Base-by-base conservation (phyloP, 2,113 vertebrate species). In the Pleuronectes platessa region DNA sequence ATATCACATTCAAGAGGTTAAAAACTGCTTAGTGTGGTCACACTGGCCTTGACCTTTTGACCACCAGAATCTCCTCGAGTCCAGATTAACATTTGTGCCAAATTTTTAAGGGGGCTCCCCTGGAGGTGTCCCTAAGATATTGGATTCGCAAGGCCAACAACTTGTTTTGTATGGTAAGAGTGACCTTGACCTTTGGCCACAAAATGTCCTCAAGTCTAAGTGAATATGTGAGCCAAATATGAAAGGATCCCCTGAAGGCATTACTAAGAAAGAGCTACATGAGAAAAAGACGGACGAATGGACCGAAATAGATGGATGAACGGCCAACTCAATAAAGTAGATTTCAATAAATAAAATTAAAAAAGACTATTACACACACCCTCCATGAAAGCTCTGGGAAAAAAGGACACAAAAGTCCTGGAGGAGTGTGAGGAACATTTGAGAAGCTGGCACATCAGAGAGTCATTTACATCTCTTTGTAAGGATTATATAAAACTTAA, bases 401-500 rank as follows among this genome's bases (percentile, higher is more conserved):
- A 54, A 21, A 54, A 54, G 51, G 51, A 54, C 51, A 54, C 20
- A 54, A 21, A 21, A 20, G 51, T 54, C 51, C 51, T 21, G 18
- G 7, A 54, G 20, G 51, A 54, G 51, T 54, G 20, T n/a, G 20
- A 49, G 45, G 15, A 49, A 6, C 45, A 49, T 49, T 49, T 17
- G 45, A 54, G 51, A 21, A n/a, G 51, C 51, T 54, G 18, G 2
- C 51, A 54, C 51, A 54, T 31, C 66, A 68, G 7, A 53, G 20
- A 54, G 51, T 54, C 51, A 68, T 68, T 68, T 68, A 51, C 27
- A 60, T 66, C 26, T 42, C 61, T 61, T 17, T 71, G 42, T 42
- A 9, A 40, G 61, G 61, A 66, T 78, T 71, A 66, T 45, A 8
- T 72, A 42, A 45, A 72, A 67, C 20, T 42, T 21, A 79, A 56